Base-by-base conservation (phyloP, 2,113 vertebrate species). In the Gasterosteus nipponicus region DNA sequence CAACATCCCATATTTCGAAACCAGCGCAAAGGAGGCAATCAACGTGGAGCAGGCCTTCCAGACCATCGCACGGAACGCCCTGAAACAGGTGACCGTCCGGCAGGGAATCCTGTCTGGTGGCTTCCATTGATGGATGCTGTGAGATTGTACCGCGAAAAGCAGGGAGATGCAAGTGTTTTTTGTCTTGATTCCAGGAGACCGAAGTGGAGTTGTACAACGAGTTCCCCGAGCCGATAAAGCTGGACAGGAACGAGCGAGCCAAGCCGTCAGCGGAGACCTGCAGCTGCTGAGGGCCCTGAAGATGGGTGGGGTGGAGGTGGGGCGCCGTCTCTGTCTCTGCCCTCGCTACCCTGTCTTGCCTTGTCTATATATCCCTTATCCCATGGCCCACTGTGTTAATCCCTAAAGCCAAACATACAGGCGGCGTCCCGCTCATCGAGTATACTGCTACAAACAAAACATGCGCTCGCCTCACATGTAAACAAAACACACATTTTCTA, bases 191-290 rank as follows among this genome's bases (percentile, higher is more conserved):
- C 61, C 84, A 98, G 97, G 97, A 98, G 87, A 98, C 96, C 0
- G 97, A 98, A 90, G 96, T 98, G 93, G 97, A 98, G 93, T 89
- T 98, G 93, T 98, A 97, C 95, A 98, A 97, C 2, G 97, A 98
- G 92, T 98, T 98, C 86, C 97, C 97, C 0, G 97, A 98, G 86
- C 97, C 97, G 22, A 98, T 98, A 90, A 98, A 98, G 93, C 94
- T 98, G 94, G 96, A 96, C 93, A 96, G 96, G 94, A 98, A 95
- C 0, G 96, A 97, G 91, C 95, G 95, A 84, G 94, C 95, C 83
- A 98, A 97, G 94, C 89, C 95, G 65, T 94, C 96, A 38, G 94
- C 94, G 0, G 96, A 98, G 89, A 93, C 93, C 91, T 98, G 97
- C 95, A 98, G 96, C 92, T 98, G 97, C 96, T 98, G 96, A 98